Evolutionary conservation across 1,140 invertebrate genomes (phyloP), one percentile per base, ranked within the genome.

Genomic region (Polyergus mexicanus): DNA sequence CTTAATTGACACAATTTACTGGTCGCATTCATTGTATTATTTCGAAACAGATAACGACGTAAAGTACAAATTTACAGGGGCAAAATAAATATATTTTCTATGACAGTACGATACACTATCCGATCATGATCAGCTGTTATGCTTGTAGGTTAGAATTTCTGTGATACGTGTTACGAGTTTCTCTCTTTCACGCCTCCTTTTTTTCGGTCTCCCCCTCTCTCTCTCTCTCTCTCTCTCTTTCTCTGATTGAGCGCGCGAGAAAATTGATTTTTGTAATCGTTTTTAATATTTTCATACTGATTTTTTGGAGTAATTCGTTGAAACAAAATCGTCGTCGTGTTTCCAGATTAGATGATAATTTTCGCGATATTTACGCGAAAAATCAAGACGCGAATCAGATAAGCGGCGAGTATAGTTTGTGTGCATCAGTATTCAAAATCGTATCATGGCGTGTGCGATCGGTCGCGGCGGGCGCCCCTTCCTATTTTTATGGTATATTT

Each of bases 401-500:
- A 44, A 62, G 19, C 8, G 32, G 10, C 51, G 16, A 54, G 47
- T 11, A 28, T 13, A n/a, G 11, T 22, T 74, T 13, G n/a, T 25
- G 22, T 13, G 19, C 28, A 35, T 7, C 32, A 35, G 5, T 63
- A 69, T 69, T 69, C n/a, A 80, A 68, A 71, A 13, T 44, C 69
- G 13, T 62, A 83, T 86, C 71, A 88, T 86, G 77, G 87, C 88
- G 88, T 75, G 80, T 71, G 68, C 77, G 66, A 58, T 89, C 76
- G 78, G 16, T 10, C 54, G 78, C 84, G 35, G 80, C 72, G 47
- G 51, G 4, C 62, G 76, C 89, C 88, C 81, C 87, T 89, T 88
- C 86, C 88, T 84, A 84, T 88, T 91, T 92, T 88, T 90, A 47
- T 38, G 66, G 87, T 92, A 84, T 93, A 93, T 93, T 92, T 93